Percentiles rank a stretch among this genome's conserved stretches.
These are phyloP conservation scores for Brachystomella parvula DNA, from an alignment of 1,140 invertebrate genomes.

Conservation along the genomic window DNA sequence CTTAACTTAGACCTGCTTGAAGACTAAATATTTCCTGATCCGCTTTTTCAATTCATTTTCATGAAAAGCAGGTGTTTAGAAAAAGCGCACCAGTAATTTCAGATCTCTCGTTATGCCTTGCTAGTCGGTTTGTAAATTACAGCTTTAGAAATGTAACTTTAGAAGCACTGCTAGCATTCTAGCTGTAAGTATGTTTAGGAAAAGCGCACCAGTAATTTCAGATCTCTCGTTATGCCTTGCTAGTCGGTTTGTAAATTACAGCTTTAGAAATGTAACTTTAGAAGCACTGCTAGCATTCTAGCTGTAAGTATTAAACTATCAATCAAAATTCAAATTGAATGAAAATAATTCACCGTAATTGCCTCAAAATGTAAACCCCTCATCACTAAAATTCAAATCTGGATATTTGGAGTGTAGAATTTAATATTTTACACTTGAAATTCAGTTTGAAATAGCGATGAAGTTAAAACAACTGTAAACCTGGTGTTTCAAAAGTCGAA, in stretches of 20 bases:
- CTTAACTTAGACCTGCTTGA: too few species aligned
- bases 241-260: neutral
- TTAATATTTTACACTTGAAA: neutral
- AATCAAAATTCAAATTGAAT: neutral
- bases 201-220: neutral
- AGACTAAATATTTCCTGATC: too few species aligned
- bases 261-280: neutral
- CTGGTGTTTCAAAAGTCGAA: slow-evolving; percentile 1
- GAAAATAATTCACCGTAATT: slow-evolving; percentile 5
- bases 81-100: neutral
- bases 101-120: neutral
- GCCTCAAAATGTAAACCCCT: slow-evolving; percentile 10
- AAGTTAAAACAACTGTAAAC: neutral
- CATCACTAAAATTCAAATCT: neutral
- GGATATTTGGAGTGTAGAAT: neutral
- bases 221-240: neutral
- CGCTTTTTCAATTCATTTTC: too few species aligned
- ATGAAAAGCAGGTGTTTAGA: too few species aligned
- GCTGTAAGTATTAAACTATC: neutral
- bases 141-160: neutral
- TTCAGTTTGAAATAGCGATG: neutral
- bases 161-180: neutral
- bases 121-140: neutral
- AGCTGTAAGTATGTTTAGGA: neutral
- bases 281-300: neutral